Evolutionary conservation across 2,888 invertebrate genomes (phyloP).

Genomic region (Hanleya hanleyi): DNA sequence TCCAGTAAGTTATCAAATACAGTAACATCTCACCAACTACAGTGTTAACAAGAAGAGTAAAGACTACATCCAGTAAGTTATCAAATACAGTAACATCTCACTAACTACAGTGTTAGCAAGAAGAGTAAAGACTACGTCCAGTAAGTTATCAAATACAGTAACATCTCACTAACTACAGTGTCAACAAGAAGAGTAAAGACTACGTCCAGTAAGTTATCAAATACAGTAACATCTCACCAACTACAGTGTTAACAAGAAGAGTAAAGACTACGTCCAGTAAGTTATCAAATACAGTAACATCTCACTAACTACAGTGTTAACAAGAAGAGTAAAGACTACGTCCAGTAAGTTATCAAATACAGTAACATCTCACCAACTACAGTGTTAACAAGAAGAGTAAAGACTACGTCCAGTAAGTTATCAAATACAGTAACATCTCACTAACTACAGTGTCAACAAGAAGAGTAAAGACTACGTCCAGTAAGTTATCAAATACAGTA

Average conservation of each 20-base stretch:
- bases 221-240: slow-evolving; percentile 86
- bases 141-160: slow-evolving; percentile 77
- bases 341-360: slow-evolving; percentile 81
- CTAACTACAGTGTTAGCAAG: slow-evolving; percentile 98
- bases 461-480: slow-evolving; percentile 96
- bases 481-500: slow-evolving; percentile 77
- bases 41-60: slow-evolving; percentile 98
- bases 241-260: slow-evolving; percentile 98
- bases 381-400: slow-evolving; percentile 98
- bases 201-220: slow-evolving; percentile 88
- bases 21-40: slow-evolving; percentile 92
- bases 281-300: slow-evolving; percentile 77
- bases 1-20: slow-evolving; percentile 81
- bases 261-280: slow-evolving; percentile 95
- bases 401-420: slow-evolving; percentile 91
- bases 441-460: slow-evolving; percentile 98
- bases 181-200: slow-evolving; percentile 97
- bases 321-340: slow-evolving; percentile 96
- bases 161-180: slow-evolving; percentile 98
- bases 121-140: slow-evolving; percentile 96
- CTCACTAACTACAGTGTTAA: slow-evolving; percentile 99
- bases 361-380: slow-evolving; percentile 92
- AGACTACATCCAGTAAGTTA: slow-evolving; percentile 91
- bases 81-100: slow-evolving; percentile 80
- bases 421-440: slow-evolving; percentile 80